Conservation (phyloP, 2,113 vertebrate genomes). For the Tichodroma muraria region DNA sequence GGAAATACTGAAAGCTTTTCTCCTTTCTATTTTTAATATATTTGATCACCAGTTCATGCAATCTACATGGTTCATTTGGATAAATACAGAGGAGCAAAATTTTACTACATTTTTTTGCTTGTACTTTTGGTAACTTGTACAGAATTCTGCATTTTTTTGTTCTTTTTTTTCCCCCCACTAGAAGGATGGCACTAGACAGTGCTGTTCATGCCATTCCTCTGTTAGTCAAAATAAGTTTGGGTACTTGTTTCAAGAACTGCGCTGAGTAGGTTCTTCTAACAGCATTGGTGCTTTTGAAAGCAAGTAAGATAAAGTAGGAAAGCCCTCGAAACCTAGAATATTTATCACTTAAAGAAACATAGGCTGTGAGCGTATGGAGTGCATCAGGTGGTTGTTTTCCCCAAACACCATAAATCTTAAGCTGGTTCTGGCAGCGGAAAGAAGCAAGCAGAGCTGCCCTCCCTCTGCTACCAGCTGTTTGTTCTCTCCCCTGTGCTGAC, state of each 20-base stretch:
- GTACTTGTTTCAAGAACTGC: background rate
- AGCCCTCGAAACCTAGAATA: background rate
- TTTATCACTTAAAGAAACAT: background rate
- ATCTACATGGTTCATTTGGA: background rate
- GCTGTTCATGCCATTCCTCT: background rate
- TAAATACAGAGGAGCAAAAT: background rate
- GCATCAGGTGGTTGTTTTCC: conserved; percentile 28
- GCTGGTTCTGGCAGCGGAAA: background rate
- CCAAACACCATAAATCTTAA: background rate
- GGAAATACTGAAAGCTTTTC: background rate
- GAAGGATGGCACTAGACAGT: background rate
- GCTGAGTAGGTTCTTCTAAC: background rate
- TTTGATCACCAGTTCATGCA: background rate
- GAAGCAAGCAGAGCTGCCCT: background rate
- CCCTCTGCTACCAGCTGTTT: conserved; percentile 9
- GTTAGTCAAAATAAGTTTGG: background rate
- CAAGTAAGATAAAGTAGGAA: background rate
- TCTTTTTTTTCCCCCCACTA: background rate
- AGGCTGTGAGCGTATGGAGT: background rate
- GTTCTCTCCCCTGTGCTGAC: conserved; percentile 31
- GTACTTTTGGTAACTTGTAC: background rate
- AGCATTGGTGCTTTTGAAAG: background rate
- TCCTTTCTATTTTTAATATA: background rate
- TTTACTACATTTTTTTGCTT: background rate
- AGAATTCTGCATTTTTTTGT: background rate